Evolutionary conservation across 2,797 vertebrate genomes (phyloP), one percentile per base, ranked within the genome.

Genomic region (Sebastes alutus): DNA sequence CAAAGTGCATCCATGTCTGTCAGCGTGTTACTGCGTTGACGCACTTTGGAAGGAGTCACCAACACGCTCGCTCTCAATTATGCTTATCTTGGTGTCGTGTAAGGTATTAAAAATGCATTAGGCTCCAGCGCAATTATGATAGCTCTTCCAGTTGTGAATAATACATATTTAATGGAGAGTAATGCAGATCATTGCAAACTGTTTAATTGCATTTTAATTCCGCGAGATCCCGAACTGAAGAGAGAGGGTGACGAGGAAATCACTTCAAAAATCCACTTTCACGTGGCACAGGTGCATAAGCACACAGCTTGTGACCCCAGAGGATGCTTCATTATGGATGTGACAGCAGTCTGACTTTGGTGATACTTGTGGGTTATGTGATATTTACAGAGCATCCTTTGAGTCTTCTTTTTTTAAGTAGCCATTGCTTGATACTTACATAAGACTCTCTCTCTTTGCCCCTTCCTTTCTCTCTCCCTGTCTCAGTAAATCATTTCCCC

Each of bases 61-160:
- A 67, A 42, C 60, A 27, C 20, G 16, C 74, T 87, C 33, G 16
- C 77, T 88, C 86, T 92, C 82, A 82, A 83, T 94, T 89, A 92
- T 89, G 81, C 88, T 85, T 83, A 89, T 92, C 85, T 89, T 73
- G 78, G 69, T 80, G 81, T 85, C 46, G 55, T 81, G 83, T 74
- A 22, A 84, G 55, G 55, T 82, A 92, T 95, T 95, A 94, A 91
- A 94, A 94, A 94, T 96, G 90, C 93, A 94, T 94, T 90, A 89
- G 75, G 71, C 78, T 84, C 78, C 32, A 46, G 76, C 22, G 76
- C 87, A 92, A 91, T 93, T 92, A 92, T 79, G 78, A 88, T 88
- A 86, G 73, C 80, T 80, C 75, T 84, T 73, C 79, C 79, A 84
- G 72, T 75, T 86, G 85, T 93, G 90, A 93, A 93, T 91, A 90